Evolutionary conservation across 2,797 vertebrate genomes (phyloP).

Genomic region (Bovichtus diacanthus): DNA sequence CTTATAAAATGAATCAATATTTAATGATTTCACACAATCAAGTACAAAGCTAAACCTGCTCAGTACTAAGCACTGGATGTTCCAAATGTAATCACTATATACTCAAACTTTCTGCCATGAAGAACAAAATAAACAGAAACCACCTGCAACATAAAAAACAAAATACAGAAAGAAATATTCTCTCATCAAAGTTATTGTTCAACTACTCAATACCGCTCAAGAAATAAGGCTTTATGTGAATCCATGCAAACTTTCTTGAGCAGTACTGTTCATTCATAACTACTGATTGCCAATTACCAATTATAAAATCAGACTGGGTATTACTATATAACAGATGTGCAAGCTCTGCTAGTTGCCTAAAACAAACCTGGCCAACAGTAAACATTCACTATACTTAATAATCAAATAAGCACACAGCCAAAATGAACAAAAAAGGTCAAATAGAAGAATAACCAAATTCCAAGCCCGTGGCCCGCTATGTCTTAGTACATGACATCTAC

Average conservation of each 20-base stretch:
- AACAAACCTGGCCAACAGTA: conserved; percentile 24
- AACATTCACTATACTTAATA: conserved; percentile 42
- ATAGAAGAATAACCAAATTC: conserved; percentile 27
- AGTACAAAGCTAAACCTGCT: conserved; percentile 73
- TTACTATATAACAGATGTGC: conserved; percentile 39
- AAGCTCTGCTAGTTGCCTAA: conserved; percentile 48
- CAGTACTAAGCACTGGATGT: conserved; percentile 37
- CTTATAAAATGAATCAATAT: conserved; percentile 77
- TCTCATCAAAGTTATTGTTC: conserved; percentile 28
- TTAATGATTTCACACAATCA: conserved; percentile 80
- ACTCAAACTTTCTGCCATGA: conserved; percentile 40
- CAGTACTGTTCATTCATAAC: conserved; percentile 25
- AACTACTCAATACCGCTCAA: conserved; percentile 58
- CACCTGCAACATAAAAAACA: conserved; percentile 48
- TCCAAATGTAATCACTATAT: conserved; percentile 37
- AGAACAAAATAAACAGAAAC: conserved; percentile 54
- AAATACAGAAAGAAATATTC: conserved; percentile 49
- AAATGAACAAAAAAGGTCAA: conserved; percentile 34
- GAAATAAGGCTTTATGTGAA: conserved; percentile 68
- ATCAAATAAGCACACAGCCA: conserved; percentile 36
- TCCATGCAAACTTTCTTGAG: conserved; percentile 61
- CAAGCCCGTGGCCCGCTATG: conserved; percentile 16
- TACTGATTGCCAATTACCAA: conserved; percentile 41
- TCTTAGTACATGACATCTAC: conserved; percentile 44
- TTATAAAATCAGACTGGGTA: conserved; percentile 31